Evolutionary conservation across 2,888 invertebrate genomes (phyloP).

Genomic region (Axea sp.): DNA sequence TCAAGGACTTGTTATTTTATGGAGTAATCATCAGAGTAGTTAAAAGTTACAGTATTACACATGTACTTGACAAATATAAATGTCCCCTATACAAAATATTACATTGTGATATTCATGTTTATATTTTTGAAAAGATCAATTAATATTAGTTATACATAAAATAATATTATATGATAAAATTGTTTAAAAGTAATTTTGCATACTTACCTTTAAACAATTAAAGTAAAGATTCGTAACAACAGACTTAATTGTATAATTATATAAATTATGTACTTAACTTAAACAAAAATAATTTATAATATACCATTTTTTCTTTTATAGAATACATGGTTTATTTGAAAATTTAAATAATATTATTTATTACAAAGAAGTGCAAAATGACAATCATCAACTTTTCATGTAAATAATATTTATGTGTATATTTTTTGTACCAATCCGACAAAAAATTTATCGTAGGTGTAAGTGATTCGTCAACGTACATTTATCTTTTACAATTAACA

Average conservation of each 20-base stretch:
- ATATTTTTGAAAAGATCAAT: slow-evolving; percentile 5
- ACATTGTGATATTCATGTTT: slow-evolving; percentile 27
- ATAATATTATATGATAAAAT: no score
- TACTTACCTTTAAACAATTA: no score
- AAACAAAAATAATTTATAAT: no score
- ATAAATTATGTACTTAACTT: no score
- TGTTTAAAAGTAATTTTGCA: no score
- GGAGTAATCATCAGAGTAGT: slow-evolving; percentile 79
- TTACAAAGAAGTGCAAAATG: slow-evolving; percentile 30
- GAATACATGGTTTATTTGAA: slow-evolving; percentile 41
- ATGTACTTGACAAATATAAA: no score
- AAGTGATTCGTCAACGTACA: slow-evolving; percentile 24
- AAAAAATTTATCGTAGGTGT: slow-evolving; percentile 34
- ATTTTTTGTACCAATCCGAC: slow-evolving; percentile 39
- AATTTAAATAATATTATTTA: slow-evolving; percentile 35
- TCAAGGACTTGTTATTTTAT: slow-evolving; percentile 88
- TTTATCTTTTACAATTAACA: slow-evolving; percentile 31
- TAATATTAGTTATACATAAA: no score
- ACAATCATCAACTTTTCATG: slow-evolving; percentile 17
- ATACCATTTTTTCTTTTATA: slow-evolving; percentile 9
- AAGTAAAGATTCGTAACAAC: no score
- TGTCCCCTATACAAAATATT: not conserved
- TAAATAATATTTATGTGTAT: slow-evolving; percentile 33
- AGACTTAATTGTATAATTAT: no score
- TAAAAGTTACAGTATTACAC: slow-evolving; percentile 60